These are phyloP conservation scores for Chlorospingus flavigularis DNA, from an alignment of 2,797 vertebrate species.

Conservation along the genomic window DNA sequence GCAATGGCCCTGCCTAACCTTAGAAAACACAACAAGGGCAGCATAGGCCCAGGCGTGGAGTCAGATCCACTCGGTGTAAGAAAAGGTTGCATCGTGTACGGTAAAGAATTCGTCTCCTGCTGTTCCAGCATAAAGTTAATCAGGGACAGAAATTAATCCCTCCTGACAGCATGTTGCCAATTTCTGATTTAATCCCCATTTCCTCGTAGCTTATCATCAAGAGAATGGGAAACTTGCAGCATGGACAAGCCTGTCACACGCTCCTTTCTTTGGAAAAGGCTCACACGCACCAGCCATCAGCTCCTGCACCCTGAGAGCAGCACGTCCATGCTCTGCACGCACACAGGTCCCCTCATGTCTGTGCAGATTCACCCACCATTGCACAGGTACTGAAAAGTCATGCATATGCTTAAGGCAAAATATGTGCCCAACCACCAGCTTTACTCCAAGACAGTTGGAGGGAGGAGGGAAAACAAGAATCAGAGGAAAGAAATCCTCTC, in stretches of 20 bases:
- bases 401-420: neutral
- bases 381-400: neutral
- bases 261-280: neutral
- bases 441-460: neutral
- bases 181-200: conserved; percentile 51
- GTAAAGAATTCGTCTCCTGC: neutral
- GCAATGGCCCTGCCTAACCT: neutral
- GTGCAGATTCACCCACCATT: neutral
- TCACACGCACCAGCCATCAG: neutral
- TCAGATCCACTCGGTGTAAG: neutral
- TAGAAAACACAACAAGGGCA: neutral
- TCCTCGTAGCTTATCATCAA: conserved; percentile 27
- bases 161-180: conserved; percentile 57
- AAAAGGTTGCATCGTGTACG: neutral
- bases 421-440: neutral
- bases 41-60: accelerated
- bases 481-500: neutral
- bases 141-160: conserved; percentile 61
- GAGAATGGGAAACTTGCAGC: neutral
- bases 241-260: neutral
- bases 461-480: neutral
- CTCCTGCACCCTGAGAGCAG: neutral
- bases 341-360: neutral
- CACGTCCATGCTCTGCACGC: accelerated
- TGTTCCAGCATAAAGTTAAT: conserved; percentile 56